Evolutionary conservation across 2,888 invertebrate genomes (phyloP), one percentile per base, ranked within the genome.

Genomic region (Eilema caniola): DNA sequence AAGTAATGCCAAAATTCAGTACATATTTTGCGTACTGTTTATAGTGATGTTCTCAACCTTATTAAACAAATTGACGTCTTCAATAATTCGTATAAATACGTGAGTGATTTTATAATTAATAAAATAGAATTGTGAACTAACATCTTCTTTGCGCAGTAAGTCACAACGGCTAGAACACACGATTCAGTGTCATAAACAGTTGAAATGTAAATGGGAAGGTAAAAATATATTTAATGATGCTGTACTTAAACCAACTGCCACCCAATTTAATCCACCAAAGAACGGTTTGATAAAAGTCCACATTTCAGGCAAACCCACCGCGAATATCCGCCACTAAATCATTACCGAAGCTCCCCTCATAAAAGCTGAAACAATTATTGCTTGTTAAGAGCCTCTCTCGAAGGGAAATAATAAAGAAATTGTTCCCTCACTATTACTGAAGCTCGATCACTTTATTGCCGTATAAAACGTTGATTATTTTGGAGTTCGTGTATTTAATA

Each of bases 321-420:
- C 62, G 76, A 78, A 78, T 72, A 69, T 67, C 72, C 33, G 68
- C 71, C 81, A 80, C 83, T 83, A 84, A 86, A 87, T 87, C 83
- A 85, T 86, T 83, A 85, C 77, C 31, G 70, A 69, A 80, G 74
- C 78, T 77, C 83, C 82, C 84, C 81, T 85, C 78, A 83, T 82
- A 83, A 82, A 84, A 83, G 80, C 83, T 85, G 85, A 89, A 91
- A 90, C 90, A 91, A 90, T 90, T 90, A 91, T 89, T 87, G 87
- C 89, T 87, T 86, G 89, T 89, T 90, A 90, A 86, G 85, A 86
- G 83, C 79, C 84, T 83, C 83, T 80, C 75, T 75, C 73, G 80
- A 79, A 83, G 77, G 84, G 83, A 88, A 89, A 88, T 87, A 89
- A 89, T 87, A 88, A 90, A 88, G 83, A 86, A 85, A 86, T 86